These are phyloP conservation scores for Coturnix japonica DNA, from an alignment of 2,113 vertebrate genomes.

Conservation along the genomic window DNA sequence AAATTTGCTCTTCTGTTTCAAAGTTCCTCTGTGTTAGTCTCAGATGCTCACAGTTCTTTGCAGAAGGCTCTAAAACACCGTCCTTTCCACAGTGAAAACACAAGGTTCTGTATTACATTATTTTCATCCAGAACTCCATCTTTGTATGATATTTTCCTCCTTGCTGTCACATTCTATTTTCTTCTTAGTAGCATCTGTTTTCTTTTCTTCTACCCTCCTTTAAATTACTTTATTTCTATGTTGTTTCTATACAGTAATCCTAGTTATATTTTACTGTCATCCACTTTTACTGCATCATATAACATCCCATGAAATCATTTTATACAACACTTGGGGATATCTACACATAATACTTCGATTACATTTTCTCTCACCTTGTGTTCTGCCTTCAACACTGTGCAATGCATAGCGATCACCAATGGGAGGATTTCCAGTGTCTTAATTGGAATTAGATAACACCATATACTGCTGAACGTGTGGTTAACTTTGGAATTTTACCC, in stretches of 20 bases:
- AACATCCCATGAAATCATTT: neutral
- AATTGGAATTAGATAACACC: neutral
- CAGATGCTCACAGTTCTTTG: neutral
- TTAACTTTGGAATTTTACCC: neutral
- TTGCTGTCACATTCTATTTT: neutral
- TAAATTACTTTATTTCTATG: neutral
- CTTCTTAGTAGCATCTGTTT: neutral
- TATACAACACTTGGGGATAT: neutral
- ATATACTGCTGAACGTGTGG: neutral
- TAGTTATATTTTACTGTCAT: neutral
- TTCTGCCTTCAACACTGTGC: neutral
- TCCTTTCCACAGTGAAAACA: neutral
- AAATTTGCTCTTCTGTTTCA: neutral
- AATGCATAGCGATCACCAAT: neutral
- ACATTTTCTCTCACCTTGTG: neutral
- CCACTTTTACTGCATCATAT: neutral
- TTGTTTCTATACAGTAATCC: neutral
- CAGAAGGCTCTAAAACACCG: neutral
- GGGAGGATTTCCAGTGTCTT: neutral
- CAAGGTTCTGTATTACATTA: neutral
- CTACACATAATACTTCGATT: neutral
- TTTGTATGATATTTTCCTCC: neutral
- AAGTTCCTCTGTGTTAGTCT: neutral
- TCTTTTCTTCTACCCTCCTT: neutral
- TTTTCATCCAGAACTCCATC: neutral